Conservation (phyloP, 1,140 invertebrate species). For the Drosophila sucinea region DNA sequence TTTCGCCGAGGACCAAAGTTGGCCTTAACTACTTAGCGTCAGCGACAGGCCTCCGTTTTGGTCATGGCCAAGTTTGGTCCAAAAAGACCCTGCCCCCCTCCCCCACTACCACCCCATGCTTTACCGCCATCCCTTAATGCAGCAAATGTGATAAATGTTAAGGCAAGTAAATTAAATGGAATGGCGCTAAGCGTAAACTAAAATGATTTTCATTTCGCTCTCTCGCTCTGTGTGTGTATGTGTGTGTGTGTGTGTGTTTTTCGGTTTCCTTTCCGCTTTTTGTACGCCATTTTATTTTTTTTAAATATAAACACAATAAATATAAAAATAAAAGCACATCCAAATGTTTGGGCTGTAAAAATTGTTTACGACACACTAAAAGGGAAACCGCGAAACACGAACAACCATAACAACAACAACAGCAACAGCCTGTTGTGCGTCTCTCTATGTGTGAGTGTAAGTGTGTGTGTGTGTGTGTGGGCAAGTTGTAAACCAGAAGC, state of each 20-base stretch:
- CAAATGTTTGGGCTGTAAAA: conserved; percentile 78
- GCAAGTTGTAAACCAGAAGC: conserved; percentile 34
- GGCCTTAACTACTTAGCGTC: conserved; percentile 76
- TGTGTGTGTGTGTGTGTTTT: not conserved
- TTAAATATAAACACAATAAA: conserved; percentile 73
- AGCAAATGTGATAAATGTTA: conserved; percentile 17
- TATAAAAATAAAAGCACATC: conserved; percentile 65
- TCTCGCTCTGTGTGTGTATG: not conserved
- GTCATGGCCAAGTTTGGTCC: conserved; percentile 3
- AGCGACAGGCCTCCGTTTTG: conserved; percentile 47
- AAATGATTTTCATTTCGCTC: conserved; percentile 41
- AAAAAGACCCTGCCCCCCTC: not conserved
- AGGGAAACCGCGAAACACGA: conserved; percentile 67
- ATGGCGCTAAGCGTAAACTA: conserved; percentile 60
- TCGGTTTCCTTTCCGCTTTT: not conserved
- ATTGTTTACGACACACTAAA: conserved; percentile 76
- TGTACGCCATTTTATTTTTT: conserved; percentile 53
- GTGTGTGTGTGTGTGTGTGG: conserved; percentile 24
- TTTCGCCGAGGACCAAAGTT: conserved; percentile 35
- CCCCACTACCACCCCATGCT: not conserved
- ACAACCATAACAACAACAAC: not conserved
- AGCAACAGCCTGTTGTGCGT: conserved; percentile 27
- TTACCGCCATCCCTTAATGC: not conserved
- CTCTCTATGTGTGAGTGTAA: conserved; percentile 21
- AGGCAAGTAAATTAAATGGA: conserved; percentile 54